Base-by-base conservation (phyloP, 2,797 vertebrate species). In the Benthosema pterotum region DNA sequence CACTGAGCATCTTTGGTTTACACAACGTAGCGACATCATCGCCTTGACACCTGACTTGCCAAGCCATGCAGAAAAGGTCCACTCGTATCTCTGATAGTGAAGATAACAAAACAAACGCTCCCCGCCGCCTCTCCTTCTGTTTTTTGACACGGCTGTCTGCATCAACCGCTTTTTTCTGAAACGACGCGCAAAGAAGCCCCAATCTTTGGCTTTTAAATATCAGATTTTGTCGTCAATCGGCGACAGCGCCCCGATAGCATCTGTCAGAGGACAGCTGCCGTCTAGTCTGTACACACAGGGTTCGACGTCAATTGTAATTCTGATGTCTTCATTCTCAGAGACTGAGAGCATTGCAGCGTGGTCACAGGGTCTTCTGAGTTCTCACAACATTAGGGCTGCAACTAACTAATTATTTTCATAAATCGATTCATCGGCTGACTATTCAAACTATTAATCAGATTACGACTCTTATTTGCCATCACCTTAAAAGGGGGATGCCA, bases 41-140 rank as follows among this genome's bases (percentile, higher is more conserved):
- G 65, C 70, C 58, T 83, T 83, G 67, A 60, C 56, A 69, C 69
- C 66, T 50, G 74, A 80, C 54, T 50, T 55, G 64, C 54, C 75
- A 42, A 60, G 46, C 7, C 0, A 11, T 61, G 12, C 42, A 19
- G 63, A 51, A 28, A 14, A 71, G 60, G 66, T 61, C 65, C 22
- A 50, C 65, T 66, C 63, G 68, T 45, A 38, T 38, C 68, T 66
- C 0, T 2, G 58, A 18, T 5, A 0, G 11, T 32, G 18, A 13
- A 71, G 65, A 78, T 67, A 70, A 65, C 68, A 14, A 70, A 70
- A 28, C 16, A 2, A 69, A 68, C 72, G 57, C 42, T 49, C 38
- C 53, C 3, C 72, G 57, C 42, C 46, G 28, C 53, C 3, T 42
- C 43, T 55, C 5, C 11, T 17, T 51, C 8, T 22, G 15, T 11